Percentiles rank a stretch among this genome's conserved stretches.
phyloP scores from a whole-genome alignment of 2,113 vertebrate genomes.

The Apodemus speciosus region DNA sequence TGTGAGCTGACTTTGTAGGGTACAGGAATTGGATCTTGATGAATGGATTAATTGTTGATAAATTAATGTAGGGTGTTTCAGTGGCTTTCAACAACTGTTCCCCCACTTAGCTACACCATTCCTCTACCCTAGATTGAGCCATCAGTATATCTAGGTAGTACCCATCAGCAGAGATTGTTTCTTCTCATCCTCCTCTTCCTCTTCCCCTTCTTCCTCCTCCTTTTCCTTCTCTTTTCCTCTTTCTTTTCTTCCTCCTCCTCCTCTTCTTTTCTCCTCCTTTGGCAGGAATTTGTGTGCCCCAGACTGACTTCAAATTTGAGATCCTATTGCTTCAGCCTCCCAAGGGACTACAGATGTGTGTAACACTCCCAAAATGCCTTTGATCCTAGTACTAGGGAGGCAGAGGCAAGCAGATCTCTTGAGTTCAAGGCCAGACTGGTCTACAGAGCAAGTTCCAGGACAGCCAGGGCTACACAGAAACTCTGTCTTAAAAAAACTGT shows the following conservation, averaged over 20 bases:
- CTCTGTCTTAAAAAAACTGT: neutral
- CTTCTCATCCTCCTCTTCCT: too few relatives aligned
- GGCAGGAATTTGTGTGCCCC: neutral
- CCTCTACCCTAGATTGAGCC: neutral
- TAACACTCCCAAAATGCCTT: neutral
- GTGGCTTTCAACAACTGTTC: slow-evolving; percentile 2
- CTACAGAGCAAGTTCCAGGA: neutral
- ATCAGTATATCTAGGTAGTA: slow-evolving; percentile 25
- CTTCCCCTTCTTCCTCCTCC: too few relatives aligned
- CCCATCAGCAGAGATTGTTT: neutral
- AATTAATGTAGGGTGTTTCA: slow-evolving; percentile 31
- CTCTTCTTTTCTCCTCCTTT: neutral
- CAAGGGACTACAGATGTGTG: neutral
- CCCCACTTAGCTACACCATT: neutral
- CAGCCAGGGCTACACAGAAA: neutral
- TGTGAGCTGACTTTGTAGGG: neutral
- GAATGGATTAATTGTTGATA: slow-evolving; percentile 45
- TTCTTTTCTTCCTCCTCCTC: too few relatives aligned
- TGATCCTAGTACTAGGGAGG: neutral
- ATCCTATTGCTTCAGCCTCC: neutral
- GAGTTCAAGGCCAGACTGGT: neutral
- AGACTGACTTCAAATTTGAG: neutral
- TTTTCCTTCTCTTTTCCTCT: too few relatives aligned
- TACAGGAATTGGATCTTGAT: neutral
- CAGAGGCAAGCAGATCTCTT: neutral